These are phyloP conservation scores for Mionectes macconnelli DNA, from an alignment of 2,113 vertebrate genomes.

Conservation along the genomic window DNA sequence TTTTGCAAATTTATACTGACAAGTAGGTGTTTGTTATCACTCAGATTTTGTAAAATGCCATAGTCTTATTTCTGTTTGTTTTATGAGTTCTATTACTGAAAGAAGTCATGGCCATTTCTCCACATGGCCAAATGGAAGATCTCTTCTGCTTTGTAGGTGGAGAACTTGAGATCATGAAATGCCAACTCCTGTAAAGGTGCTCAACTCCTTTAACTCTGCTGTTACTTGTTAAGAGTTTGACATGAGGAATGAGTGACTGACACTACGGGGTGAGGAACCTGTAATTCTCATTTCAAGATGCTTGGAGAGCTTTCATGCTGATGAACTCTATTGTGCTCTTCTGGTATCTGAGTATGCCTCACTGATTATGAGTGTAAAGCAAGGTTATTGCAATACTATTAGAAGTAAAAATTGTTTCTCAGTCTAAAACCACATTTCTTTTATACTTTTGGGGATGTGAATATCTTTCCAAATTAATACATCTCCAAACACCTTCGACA, in stretches of 20 bases:
- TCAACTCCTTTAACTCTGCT: neutral
- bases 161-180: neutral
- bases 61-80: slow-evolving; percentile 28
- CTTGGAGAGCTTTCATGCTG: neutral
- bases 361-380: neutral
- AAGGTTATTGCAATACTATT: neutral
- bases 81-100: neutral
- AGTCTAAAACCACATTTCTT: neutral
- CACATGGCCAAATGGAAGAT: neutral
- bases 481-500: neutral
- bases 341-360: neutral
- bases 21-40: slow-evolving; percentile 61
- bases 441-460: neutral
- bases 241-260: neutral
- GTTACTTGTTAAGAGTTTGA: neutral
- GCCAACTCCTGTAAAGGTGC: neutral
- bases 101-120: neutral
- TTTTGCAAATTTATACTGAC: slow-evolving; percentile 56
- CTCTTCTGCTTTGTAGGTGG: neutral
- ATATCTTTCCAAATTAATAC: neutral
- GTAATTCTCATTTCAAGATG: neutral
- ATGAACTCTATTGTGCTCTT: neutral
- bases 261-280: neutral
- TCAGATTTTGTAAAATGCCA: slow-evolving; percentile 39
- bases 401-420: neutral